phyloP scores from a whole-genome alignment of 2,888 invertebrate genomes.

The Metellina segmentata region DNA sequence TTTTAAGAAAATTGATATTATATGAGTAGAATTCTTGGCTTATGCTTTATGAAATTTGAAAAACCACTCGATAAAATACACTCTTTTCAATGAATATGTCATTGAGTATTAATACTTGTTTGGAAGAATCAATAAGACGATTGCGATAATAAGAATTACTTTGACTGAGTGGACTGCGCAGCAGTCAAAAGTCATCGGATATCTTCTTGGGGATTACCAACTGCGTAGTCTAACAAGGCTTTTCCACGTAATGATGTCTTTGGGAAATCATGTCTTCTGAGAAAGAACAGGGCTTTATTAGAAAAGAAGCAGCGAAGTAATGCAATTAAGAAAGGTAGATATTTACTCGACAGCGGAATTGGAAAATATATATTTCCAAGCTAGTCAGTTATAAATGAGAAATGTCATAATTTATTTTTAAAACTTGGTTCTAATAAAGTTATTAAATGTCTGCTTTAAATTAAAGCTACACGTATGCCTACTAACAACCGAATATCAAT shows the following conservation, averaged over 20 bases:
- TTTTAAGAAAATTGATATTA: not conserved
- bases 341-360: too few relatives aligned
- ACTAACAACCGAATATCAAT: too few relatives aligned
- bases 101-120: slow-evolving; percentile 21
- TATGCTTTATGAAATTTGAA: slow-evolving; percentile 32
- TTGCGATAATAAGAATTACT: slow-evolving; percentile 8
- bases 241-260: not conserved
- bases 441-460: too few relatives aligned
- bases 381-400: too few relatives aligned
- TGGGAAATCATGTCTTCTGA: not conserved
- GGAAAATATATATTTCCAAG: too few relatives aligned
- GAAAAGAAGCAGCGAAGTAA: too few relatives aligned
- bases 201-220: not conserved
- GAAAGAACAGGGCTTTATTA: too few relatives aligned
- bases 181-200: not conserved
- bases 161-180: not conserved
- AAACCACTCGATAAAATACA: not conserved
- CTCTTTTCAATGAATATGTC: slow-evolving; percentile 26
- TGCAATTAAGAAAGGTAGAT: too few relatives aligned
- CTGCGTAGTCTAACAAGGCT: not conserved
- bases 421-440: too few relatives aligned
- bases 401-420: too few relatives aligned
- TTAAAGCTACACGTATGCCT: too few relatives aligned
- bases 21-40: slow-evolving; percentile 1
- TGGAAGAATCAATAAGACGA: slow-evolving; percentile 1